Percentiles rank a stretch among this genome's conserved stretches.
These are phyloP conservation scores for Nesidiocoris tenuis DNA, from an alignment of 2,888 invertebrate genomes.

Conservation along the genomic window DNA sequence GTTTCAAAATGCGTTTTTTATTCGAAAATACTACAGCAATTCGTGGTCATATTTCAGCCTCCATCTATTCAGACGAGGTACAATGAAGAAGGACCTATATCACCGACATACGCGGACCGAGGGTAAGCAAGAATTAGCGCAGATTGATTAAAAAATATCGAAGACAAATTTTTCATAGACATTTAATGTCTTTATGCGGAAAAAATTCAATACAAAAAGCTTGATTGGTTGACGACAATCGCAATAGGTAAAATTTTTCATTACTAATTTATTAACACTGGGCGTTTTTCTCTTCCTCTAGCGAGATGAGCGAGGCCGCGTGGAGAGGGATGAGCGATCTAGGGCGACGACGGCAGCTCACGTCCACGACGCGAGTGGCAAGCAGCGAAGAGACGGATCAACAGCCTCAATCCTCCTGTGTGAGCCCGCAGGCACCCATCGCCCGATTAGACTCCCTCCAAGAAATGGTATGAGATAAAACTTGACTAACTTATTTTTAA, in stretches of 20 bases:
- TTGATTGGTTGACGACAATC: too few species aligned
- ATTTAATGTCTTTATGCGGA: too few species aligned
- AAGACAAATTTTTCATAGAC: too few species aligned
- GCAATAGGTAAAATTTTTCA: too few species aligned
- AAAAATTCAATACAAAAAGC: too few species aligned
- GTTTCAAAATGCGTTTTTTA: not conserved
- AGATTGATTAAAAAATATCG: too few species aligned
- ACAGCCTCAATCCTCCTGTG: constrained; percentile 26
- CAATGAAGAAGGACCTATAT: constrained; percentile 30
- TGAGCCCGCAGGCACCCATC: constrained; percentile 49
- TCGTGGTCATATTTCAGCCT: constrained; percentile 5
- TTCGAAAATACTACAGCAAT: not conserved
- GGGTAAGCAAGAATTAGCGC: constrained; percentile 5
- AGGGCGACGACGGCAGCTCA: constrained; percentile 50
- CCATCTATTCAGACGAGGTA: constrained; percentile 7
- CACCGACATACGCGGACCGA: constrained; percentile 35
- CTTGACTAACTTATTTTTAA: too few species aligned
- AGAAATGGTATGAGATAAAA: constrained; percentile 51
- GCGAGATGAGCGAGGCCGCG: constrained; percentile 39
- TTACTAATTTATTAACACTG: too few species aligned
- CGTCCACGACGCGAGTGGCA: constrained; percentile 49
- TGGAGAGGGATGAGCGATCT: constrained; percentile 46
- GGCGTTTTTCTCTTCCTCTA: too few species aligned
- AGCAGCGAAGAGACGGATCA: constrained; percentile 50
- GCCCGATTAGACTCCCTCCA: constrained; percentile 52